Evolutionary conservation across 2,888 invertebrate species (phyloP).

Genomic region (Deilephila elpenor): DNA sequence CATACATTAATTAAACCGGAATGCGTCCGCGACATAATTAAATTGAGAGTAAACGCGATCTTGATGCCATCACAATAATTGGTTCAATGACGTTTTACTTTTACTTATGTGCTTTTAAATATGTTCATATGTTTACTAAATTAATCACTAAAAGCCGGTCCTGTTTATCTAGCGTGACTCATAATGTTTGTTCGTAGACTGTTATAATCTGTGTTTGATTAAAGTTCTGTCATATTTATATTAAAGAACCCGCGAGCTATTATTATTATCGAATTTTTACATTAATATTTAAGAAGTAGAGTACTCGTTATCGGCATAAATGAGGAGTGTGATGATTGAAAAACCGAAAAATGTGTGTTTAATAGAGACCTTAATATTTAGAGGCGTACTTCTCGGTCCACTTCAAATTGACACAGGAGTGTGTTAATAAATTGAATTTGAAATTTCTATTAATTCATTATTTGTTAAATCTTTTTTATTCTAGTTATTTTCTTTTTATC

Average conservation of each 20-base stretch:
- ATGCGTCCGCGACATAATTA: conserved; percentile 14
- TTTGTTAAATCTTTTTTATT: not conserved
- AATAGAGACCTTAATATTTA: no score
- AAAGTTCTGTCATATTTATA: not conserved
- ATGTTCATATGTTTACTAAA: not conserved
- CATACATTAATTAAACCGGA: not conserved
- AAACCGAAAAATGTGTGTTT: no score
- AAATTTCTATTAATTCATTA: not conserved
- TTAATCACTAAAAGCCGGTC: conserved; percentile 4
- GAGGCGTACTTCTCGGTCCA: no score
- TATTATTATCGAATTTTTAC: not conserved
- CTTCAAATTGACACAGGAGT: no score
- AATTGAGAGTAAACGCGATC: not conserved
- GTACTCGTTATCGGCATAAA: no score
- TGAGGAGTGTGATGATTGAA: no score
- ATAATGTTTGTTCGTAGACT: not conserved
- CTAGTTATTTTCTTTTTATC: no score
- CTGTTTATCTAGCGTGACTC: conserved; percentile 12
- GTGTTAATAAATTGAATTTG: no score
- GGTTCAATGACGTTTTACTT: conserved; percentile 18
- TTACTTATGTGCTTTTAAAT: conserved; percentile 1
- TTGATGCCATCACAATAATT: conserved; percentile 3
- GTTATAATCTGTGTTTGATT: conserved; percentile 11
- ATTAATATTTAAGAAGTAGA: no score
- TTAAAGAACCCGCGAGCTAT: not conserved